A percentile compares a stretch with the other conserved stretches of the same genome.
These are phyloP conservation scores for Chaetodon auriga DNA, from an alignment of 2,113 vertebrate genomes.

Conservation along the genomic window DNA sequence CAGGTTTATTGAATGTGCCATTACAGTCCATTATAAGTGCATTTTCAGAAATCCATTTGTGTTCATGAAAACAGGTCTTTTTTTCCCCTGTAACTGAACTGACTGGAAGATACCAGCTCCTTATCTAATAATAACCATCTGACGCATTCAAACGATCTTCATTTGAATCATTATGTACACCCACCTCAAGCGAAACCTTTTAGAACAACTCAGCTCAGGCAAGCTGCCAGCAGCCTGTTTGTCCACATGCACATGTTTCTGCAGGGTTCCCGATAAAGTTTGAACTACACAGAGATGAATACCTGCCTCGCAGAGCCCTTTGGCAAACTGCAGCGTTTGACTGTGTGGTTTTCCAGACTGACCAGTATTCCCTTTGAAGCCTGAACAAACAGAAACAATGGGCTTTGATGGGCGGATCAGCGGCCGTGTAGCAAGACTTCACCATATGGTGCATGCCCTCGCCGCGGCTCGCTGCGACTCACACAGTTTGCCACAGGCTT, in stretches of 20 bases:
- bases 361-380: slow-evolving; percentile 79
- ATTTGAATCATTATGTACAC: slow-evolving; percentile 50
- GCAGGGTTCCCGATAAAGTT: slow-evolving; percentile 62
- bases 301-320: slow-evolving; percentile 61
- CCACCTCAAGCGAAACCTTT: slow-evolving; percentile 17
- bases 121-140: slow-evolving; percentile 34
- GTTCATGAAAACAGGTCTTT: slow-evolving; percentile 1
- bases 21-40: slow-evolving; percentile 9
- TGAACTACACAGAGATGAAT: slow-evolving; percentile 54
- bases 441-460: slow-evolving; percentile 77
- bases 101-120: background rate
- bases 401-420: slow-evolving; percentile 78
- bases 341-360: slow-evolving; percentile 57
- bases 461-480: slow-evolving; percentile 49
- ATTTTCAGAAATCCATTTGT: slow-evolving; percentile 32
- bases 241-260: slow-evolving; percentile 49
- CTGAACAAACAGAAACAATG: slow-evolving; percentile 78
- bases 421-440: slow-evolving; percentile 62
- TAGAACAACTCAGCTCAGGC: slow-evolving; percentile 20
- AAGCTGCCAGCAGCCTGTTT: slow-evolving; percentile 48
- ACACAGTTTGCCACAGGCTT: slow-evolving; percentile 56
- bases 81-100: background rate
- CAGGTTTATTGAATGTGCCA: background rate
- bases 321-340: slow-evolving; percentile 64
- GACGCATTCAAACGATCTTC: slow-evolving; percentile 29